Evolutionary conservation across 1,140 invertebrate species (phyloP), one percentile per base, ranked within the genome.

Genomic region (Drosophila kurseongensis): DNA sequence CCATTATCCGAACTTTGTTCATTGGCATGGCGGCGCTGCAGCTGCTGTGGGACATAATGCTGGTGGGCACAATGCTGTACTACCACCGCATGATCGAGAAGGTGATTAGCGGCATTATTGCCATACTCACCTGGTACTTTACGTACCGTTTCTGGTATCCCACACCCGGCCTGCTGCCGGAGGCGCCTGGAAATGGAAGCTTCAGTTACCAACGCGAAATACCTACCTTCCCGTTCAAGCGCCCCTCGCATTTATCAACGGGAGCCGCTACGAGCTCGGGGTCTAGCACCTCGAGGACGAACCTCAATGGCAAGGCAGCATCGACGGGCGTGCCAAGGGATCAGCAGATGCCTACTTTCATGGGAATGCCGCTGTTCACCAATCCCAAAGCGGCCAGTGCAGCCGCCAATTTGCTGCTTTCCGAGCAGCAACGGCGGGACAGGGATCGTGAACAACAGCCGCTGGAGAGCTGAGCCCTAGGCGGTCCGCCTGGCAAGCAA

Each of bases 1-100:
- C 97, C 1, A 96, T 96, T 90, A 95, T 99, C 7, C 95, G 97
- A 84, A 93, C 93, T 6, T 92, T 97, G 29, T 96, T 99, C 60
- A 95, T 98, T 68, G 92, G 93, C 0, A 96, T 99, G 93, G 96
- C 98, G 0, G 48, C 96, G 0, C 93, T 99, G 38, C 95, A 96
- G 81, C 75, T 99, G 9, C 84, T 99, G 4, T 99, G 98, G 97
- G 98, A 99, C 93, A 94, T 98, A 1, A 98, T 99, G 98, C 93
- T 99, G 16, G 93, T 97, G 1, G 95, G 95, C n/a, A 98, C 97
- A 1, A 95, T 98, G 91, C 93, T 99, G 0, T 98, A 98, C 93
- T 99, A 98, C 93, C 98, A 99, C 92, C 97, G 96, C 41, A 97
- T 99, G 95, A 95, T 98, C 29, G 98, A 99, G 91, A 99, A 99